These are phyloP conservation scores for Acipenser oxyrinchus DNA, from an alignment of 2,797 vertebrate species.

Conservation along the genomic window DNA sequence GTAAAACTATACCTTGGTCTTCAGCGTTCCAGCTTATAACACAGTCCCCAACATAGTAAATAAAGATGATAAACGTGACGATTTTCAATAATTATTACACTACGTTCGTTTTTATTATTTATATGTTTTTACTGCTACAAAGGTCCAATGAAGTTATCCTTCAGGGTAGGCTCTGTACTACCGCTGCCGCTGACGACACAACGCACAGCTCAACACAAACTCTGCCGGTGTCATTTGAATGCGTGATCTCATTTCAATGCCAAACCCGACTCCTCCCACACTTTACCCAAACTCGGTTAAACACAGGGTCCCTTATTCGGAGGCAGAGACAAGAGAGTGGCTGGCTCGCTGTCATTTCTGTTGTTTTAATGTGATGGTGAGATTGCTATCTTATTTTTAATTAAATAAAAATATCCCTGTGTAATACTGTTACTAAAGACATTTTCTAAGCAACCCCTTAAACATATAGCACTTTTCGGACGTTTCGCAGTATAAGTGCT, in stretches of 20 bases:
- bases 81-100: not conserved
- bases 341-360: too few species aligned
- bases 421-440: too few species aligned
- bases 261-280: not conserved
- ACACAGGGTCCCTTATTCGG: not conserved
- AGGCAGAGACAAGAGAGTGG: not conserved
- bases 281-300: not conserved
- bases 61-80: not conserved
- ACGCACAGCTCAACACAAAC: constrained; percentile 15
- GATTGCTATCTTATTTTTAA: too few species aligned
- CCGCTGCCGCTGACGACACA: not conserved
- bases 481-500: too few species aligned
- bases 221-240: constrained; percentile 17
- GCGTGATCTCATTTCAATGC: not conserved
- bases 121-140: not conserved
- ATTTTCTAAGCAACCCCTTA: too few species aligned
- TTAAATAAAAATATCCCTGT: too few species aligned
- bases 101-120: not conserved
- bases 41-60: not conserved
- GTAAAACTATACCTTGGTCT: not conserved
- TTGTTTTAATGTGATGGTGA: too few species aligned
- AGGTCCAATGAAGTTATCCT: not conserved
- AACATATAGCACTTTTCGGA: too few species aligned
- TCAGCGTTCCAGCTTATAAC: not conserved
- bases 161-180: not conserved